These are phyloP conservation scores for Callocephalon fimbriatum DNA, from an alignment of 2,113 vertebrate genomes.

Conservation along the genomic window DNA sequence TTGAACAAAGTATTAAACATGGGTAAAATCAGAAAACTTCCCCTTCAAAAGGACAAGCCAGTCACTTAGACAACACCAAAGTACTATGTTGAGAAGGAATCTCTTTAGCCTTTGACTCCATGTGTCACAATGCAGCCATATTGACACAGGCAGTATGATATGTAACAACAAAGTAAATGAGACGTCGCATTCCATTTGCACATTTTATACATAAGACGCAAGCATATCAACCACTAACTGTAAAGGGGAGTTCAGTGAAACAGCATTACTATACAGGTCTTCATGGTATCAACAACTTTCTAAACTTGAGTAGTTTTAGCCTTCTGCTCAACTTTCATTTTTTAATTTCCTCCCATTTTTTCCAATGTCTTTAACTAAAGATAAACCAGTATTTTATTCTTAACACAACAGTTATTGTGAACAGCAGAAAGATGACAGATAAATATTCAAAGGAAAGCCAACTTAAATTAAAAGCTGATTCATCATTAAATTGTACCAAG, in stretches of 20 bases:
- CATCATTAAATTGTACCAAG: background rate
- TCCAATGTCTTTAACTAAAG: background rate
- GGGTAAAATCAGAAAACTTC: background rate
- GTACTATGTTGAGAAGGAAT: background rate
- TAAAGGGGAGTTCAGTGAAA: background rate
- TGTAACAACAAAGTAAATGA: background rate
- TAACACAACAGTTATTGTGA: background rate
- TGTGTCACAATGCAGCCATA: background rate
- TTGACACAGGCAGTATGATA: rapidly evolving
- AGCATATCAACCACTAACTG: background rate
- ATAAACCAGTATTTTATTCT: background rate
- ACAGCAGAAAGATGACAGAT: background rate
- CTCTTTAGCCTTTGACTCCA: background rate
- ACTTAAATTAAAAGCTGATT: background rate
- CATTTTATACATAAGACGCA: background rate
- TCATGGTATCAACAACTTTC: background rate
- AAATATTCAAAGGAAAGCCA: background rate
- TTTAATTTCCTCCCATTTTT: background rate
- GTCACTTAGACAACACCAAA: background rate
- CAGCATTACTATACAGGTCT: background rate
- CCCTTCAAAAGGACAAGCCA: background rate
- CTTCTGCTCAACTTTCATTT: background rate
- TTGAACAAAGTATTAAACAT: background rate
- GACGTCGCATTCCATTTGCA: background rate
- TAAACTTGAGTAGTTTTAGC: background rate